Percentiles rank a stretch among this genome's conserved stretches.
phyloP scores from a whole-genome alignment of 2,113 vertebrate species.

The Alectura lathami region DNA sequence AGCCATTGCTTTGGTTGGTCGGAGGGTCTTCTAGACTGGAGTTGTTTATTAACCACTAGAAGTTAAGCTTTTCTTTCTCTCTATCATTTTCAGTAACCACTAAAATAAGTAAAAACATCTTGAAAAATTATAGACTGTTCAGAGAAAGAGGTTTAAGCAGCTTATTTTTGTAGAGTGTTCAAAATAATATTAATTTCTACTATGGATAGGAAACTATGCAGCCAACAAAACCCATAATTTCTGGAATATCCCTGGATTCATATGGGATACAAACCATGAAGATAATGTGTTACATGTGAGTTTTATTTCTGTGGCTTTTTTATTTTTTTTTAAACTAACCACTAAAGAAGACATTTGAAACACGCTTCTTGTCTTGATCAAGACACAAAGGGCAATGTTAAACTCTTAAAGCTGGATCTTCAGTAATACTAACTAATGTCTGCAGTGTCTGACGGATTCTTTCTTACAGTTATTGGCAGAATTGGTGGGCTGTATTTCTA shows the following conservation, averaged over 20 bases:
- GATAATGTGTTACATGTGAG: background rate
- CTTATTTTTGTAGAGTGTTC: background rate
- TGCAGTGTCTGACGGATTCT: background rate
- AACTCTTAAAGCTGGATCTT: background rate
- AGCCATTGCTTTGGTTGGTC: background rate
- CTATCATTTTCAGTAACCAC: background rate
- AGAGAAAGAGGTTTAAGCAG: background rate
- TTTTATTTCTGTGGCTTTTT: background rate
- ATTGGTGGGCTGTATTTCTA: background rate
- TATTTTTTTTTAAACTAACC: background rate
- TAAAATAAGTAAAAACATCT: slow-evolving; percentile 8
- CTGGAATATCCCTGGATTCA: slow-evolving; percentile 1
- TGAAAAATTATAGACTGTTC: slow-evolving; percentile 19
- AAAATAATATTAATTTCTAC: background rate
- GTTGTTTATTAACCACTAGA: slow-evolving; percentile 34
- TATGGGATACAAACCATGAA: background rate
- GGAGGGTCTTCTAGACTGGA: background rate
- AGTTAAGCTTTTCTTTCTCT: slow-evolving; percentile 3
- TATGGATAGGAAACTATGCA: slow-evolving; percentile 26
- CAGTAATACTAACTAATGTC: background rate
- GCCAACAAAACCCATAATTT: background rate
- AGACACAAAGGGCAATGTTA: background rate
- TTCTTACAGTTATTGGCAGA: background rate
- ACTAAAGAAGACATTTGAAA: background rate
- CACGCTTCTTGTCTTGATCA: background rate